Evolutionary conservation across 1,140 invertebrate species (phyloP).

Genomic region (Tribolium castaneum): DNA sequence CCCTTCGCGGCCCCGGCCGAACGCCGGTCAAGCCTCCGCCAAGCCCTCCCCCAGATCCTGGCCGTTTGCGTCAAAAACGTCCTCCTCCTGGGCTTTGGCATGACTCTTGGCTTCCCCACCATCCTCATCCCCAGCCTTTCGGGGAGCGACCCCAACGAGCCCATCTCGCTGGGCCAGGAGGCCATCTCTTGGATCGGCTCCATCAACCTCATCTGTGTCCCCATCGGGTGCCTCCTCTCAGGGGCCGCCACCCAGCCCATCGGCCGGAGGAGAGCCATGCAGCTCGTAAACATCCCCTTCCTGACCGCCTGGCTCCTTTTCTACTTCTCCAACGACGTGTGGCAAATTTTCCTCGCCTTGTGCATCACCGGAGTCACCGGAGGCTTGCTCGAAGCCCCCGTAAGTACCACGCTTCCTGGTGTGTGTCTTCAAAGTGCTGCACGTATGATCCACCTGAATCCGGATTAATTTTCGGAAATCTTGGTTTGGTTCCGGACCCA

Average conservation of each 20-base stretch:
- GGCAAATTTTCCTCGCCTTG: conserved; percentile 74
- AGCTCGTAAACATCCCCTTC: conserved; percentile 79
- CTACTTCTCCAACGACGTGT: conserved; percentile 70
- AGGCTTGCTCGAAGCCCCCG: conserved; percentile 81
- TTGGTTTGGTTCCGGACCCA: no score
- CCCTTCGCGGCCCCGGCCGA: conserved; percentile 23
- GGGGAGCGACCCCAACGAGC: conserved; percentile 65
- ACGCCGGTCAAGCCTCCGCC: not conserved
- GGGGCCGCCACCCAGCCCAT: conserved; percentile 75
- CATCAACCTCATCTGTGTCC: conserved; percentile 80
- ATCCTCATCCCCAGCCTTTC: conserved; percentile 78
- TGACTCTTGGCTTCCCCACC: conserved; percentile 80
- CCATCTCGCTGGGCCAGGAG: conserved; percentile 70
- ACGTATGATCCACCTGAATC: no score
- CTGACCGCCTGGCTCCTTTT: conserved; percentile 78
- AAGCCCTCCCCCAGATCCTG: conserved; percentile 66
- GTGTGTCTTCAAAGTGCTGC: not conserved
- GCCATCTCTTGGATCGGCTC: conserved; percentile 84
- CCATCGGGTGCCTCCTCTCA: conserved; percentile 78
- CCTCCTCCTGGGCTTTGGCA: conserved; percentile 75
- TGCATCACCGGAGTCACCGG: conserved; percentile 77
- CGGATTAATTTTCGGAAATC: no score
- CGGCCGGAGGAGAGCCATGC: conserved; percentile 78
- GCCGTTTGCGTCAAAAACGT: conserved; percentile 75
- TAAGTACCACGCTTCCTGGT: conserved; percentile 63